Evolutionary conservation across 2,888 invertebrate genomes (phyloP), one percentile per base, ranked within the genome.

Genomic region (Epirrhoe tristata): DNA sequence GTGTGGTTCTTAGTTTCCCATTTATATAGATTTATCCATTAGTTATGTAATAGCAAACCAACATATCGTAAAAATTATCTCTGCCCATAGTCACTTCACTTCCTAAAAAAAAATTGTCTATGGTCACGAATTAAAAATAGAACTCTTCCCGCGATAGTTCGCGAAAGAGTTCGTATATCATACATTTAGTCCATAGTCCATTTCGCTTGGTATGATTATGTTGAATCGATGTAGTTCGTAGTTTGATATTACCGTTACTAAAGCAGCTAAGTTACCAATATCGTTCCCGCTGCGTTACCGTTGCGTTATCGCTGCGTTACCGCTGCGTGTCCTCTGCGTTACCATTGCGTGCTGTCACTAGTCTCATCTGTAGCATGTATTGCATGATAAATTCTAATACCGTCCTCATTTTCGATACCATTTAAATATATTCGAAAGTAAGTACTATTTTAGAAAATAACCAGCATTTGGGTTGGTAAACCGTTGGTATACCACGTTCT

Each of bases 1-100:
- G 93, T 93, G 93, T 93, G 93, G 93, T 93, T 93, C 79, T 81
- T 83, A 81, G 81, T 63, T 68, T 62, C 64, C 70, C 77, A 75
- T 70, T 46, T 48, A 43, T 58, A 31, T 63, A 57, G 51, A 51
- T 51, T 57, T 53, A 39, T 12, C 53, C 58, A 59, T 64, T 48
- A 34, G 48, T 39, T 50, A 32, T 8, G n/a, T n/a, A n/a, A 39
- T 10, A 32, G 32, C 16, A 17, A 17, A 50, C 14, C 5, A 14
- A 24, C 24, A 24, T 14, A 16, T 43, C 39, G 39, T 43, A 0
- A 43, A 43, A 12, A 43, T 43, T 3, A 7, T 8, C 8, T 36
- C 36, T 6, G 1, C 8, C 7, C 36, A 36, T 39, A n/a, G 46
- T 46, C n/a, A 5, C 14, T 46, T 46, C 14, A 7, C n/a, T 14